Evolutionary conservation across 2,113 vertebrate genomes (phyloP).

Genomic region (Triplophysa dalaica): DNA sequence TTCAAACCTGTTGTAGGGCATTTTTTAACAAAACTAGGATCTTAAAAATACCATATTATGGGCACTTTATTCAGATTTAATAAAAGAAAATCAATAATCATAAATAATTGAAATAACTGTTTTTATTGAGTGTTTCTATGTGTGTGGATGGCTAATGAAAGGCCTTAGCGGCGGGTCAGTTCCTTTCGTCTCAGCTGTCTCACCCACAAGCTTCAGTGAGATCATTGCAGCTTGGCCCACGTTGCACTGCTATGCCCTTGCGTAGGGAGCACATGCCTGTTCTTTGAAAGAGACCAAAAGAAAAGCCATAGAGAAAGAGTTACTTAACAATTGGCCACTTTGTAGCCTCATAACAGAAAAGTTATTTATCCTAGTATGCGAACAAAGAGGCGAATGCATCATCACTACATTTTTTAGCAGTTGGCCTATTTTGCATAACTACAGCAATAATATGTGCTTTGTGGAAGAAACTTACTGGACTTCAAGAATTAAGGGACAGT

Average conservation of each 20-base stretch:
- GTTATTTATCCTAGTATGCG: neutral
- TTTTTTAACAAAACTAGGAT: too few species aligned
- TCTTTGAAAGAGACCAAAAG: slow-evolving; percentile 9
- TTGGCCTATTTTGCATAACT: neutral
- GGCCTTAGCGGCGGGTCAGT: neutral
- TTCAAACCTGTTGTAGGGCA: too few species aligned
- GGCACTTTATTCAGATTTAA: too few species aligned
- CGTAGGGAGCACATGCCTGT: slow-evolving; percentile 1
- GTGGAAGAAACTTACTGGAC: too few species aligned
- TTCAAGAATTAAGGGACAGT: too few species aligned
- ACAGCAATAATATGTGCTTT: too few species aligned
- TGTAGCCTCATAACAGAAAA: neutral
- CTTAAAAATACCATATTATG: too few species aligned
- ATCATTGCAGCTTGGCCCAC: slow-evolving; percentile 36
- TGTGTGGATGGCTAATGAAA: neutral
- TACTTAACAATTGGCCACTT: slow-evolving; percentile 19
- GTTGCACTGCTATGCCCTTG: slow-evolving; percentile 1
- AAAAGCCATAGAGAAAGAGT: neutral
- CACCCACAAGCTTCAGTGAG: slow-evolving; percentile 1
- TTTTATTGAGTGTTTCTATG: neutral
- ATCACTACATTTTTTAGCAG: neutral
- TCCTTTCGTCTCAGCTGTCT: neutral
- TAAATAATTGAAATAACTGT: neutral
- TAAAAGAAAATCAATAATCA: neutral
- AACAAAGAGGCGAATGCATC: neutral